Evolutionary conservation across 2,113 vertebrate species (phyloP), one percentile per base, ranked within the genome.

Genomic region (Atlantisia rogersi): DNA sequence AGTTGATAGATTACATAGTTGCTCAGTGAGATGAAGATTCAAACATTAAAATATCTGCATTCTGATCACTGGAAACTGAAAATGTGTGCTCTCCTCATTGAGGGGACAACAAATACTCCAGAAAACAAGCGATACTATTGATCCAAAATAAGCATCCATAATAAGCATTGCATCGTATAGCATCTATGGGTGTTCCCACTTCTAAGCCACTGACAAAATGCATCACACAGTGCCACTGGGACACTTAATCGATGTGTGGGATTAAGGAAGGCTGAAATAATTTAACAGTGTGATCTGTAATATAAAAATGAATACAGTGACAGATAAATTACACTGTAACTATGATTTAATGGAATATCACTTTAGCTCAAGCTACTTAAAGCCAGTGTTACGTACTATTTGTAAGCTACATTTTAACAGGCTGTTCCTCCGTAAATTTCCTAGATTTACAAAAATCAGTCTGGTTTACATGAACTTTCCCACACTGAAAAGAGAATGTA

Each of bases 351-450:
- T 83, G 69, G 69, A 93, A 82, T 94, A 95, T 92, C 91, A 71
- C 75, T 96, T 96, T 91, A 75, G 74, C 59, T 98, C 59, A 73
- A 86, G 55, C 58, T 96, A 81, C 92, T 96, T 94, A 83, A 98
- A 98, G 83, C 93, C 95, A 93, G 83, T 83, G 76, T 82, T 95
- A 89, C 19, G n/a, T 85, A 69, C 46, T 92, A 25, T 95, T 92
- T 97, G 73, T 86, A 95, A 96, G 87, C 88, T 97, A 92, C 94
- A 94, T 96, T 97, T 98, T 97, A 97, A 97, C 82, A 94, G 88
- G 86, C 62, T 95, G 70, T 69, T 97, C 76, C 93, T 96, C 93
- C 81, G 64, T 60, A 95, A 12, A 5, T 81, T 96, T 97, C 96
- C 94, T 63, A 96, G 94, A 94, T 97, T 97, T 94, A 92, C 81